phyloP scores from a whole-genome alignment of 2,113 vertebrate species.

The Amblyornis subalaris region DNA sequence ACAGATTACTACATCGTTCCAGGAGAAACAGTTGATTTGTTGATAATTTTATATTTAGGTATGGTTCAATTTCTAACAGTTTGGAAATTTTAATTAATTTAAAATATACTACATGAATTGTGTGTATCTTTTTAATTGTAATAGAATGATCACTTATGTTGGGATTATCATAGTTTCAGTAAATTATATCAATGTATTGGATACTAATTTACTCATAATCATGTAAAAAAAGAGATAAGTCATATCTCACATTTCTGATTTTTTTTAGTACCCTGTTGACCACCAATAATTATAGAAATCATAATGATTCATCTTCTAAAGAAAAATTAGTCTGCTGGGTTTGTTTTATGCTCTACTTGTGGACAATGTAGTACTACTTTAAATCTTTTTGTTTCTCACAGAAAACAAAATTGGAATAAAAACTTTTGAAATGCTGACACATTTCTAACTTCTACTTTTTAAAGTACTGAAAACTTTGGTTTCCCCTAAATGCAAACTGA shows the following conservation, averaged over 20 bases:
- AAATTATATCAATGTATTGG: background rate
- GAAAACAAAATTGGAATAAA: background rate
- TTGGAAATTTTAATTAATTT: background rate
- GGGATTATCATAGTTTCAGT: background rate
- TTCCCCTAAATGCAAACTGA: background rate
- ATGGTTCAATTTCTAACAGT: background rate
- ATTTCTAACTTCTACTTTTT: background rate
- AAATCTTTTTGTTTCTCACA: background rate
- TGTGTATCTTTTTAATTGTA: background rate
- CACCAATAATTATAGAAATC: background rate
- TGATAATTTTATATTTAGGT: background rate
- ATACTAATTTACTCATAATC: background rate
- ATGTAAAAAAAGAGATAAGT: background rate
- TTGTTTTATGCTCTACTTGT: background rate
- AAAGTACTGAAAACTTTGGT: background rate
- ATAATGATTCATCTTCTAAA: background rate
- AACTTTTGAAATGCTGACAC: conserved; percentile 15
- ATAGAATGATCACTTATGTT: background rate
- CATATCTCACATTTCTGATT: background rate
- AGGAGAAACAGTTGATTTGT: background rate
- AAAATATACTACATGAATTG: background rate
- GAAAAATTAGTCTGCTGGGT: background rate
- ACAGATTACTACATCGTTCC: background rate
- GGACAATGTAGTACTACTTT: background rate
- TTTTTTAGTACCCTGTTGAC: background rate